Conservation (phyloP, 2,888 invertebrate species). For the Drepana falcataria region DNA sequence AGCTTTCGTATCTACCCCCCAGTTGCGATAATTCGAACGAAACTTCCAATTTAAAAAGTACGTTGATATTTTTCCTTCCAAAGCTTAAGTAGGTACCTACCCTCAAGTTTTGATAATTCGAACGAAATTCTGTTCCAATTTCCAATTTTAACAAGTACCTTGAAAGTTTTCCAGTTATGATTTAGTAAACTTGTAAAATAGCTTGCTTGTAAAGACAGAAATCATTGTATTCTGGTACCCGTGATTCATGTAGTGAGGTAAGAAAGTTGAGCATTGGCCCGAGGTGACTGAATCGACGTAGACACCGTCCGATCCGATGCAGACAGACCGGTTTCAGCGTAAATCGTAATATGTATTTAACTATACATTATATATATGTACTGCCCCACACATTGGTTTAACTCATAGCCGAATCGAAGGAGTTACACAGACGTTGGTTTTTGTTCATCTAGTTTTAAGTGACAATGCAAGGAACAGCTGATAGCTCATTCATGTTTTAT, state of each 20-base stretch:
- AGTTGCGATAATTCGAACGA: background rate
- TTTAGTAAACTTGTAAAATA: slow-evolving; percentile 6
- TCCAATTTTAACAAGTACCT: too few species aligned
- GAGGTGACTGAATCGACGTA: slow-evolving; percentile 61
- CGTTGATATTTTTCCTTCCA: too few species aligned
- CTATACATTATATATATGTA: slow-evolving; percentile 11
- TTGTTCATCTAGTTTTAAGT: slow-evolving; percentile 1
- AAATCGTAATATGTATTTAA: slow-evolving; percentile 49
- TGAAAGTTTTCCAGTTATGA: background rate
- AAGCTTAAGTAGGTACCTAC: too few species aligned
- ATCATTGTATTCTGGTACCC: slow-evolving; percentile 22
- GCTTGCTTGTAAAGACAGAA: slow-evolving; percentile 20
- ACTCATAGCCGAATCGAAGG: slow-evolving; percentile 49
- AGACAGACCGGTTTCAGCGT: slow-evolving; percentile 64
- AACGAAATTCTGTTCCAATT: too few species aligned
- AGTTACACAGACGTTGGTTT: slow-evolving; percentile 34
- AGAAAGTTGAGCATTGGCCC: slow-evolving; percentile 53
- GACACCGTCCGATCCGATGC: slow-evolving; percentile 46
- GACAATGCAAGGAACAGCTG: slow-evolving; percentile 28
- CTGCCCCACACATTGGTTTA: slow-evolving; percentile 24
- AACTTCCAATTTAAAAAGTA: too few species aligned
- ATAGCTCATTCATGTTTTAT: slow-evolving; percentile 32
- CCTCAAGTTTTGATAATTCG: too few species aligned
- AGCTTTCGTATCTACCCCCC: slow-evolving; percentile 9
- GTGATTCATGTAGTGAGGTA: slow-evolving; percentile 63